Percentiles rank a stretch among this genome's conserved stretches.
Conservation (phyloP, 1,140 invertebrate genomes). For the Camponotus pennsylvanicus region DNA sequence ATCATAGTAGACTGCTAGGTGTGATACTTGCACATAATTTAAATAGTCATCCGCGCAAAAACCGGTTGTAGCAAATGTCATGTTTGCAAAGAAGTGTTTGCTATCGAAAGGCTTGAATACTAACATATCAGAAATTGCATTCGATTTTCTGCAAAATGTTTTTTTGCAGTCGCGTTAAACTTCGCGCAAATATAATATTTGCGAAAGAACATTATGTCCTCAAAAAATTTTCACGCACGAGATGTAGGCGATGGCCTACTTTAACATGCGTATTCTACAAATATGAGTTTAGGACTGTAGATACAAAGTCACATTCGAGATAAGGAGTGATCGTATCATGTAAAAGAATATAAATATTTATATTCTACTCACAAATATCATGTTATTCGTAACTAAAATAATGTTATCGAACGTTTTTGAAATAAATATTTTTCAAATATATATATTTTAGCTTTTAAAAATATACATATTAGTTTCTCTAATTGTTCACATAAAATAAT, state of each 20-base stretch:
- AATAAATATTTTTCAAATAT: neutral
- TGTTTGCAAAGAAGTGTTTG: conserved; percentile 52
- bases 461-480: neutral
- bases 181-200: conserved; percentile 31
- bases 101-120: conserved; percentile 45
- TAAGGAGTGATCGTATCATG: conserved; percentile 29
- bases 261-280: conserved; percentile 27
- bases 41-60: conserved; percentile 45
- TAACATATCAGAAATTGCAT: conserved; percentile 42
- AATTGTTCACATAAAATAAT: neutral
- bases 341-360: neutral
- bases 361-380: neutral
- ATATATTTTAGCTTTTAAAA: neutral
- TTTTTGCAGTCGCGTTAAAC: conserved; percentile 17
- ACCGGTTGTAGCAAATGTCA: conserved; percentile 61
- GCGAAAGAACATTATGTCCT: neutral
- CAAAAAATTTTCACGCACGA: conserved; percentile 27
- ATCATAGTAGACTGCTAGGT: neutral
- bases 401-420: neutral
- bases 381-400: neutral
- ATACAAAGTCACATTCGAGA: conserved; percentile 30
- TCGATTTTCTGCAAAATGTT: conserved; percentile 29
- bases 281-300: conserved; percentile 19
- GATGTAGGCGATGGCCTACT: conserved; percentile 41
- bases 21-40: conserved; percentile 30